Evolutionary conservation across 2,888 invertebrate genomes (phyloP).

Genomic region (Drepanosiphum platanoidis): DNA sequence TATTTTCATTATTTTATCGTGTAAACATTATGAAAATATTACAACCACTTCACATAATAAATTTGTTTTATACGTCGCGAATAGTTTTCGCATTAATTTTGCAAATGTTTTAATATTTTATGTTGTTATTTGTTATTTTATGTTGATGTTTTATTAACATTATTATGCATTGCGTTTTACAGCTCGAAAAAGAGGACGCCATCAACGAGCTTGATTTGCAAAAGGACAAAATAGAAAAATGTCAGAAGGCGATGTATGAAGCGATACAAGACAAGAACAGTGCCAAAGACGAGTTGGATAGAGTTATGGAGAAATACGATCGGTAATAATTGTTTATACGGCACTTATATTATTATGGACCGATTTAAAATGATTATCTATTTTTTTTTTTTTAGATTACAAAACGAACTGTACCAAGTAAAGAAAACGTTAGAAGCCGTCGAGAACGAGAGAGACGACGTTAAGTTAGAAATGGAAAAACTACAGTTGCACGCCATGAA

Average conservation of each 20-base stretch:
- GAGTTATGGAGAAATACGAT: constrained; percentile 91
- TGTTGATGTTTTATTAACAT: constrained; percentile 17
- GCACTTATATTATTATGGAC: no score
- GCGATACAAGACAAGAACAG: constrained; percentile 87
- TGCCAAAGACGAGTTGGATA: constrained; percentile 90
- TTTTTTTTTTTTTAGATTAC: constrained; percentile 73
- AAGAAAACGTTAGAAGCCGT: constrained; percentile 88
- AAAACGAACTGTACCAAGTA: constrained; percentile 87
- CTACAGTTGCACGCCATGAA: constrained; percentile 82
- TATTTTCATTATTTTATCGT: no score
- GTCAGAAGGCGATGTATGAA: constrained; percentile 83
- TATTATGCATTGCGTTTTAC: constrained; percentile 66
- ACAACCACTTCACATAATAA: no score
- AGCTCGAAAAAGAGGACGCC: constrained; percentile 89
- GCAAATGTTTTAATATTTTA: no score
- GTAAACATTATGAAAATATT: no score
- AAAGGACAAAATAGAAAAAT: constrained; percentile 90
- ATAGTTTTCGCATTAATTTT: no score
- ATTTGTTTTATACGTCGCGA: no score
- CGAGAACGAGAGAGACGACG: constrained; percentile 86
- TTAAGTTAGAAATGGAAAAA: constrained; percentile 87
- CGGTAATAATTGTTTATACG: constrained; percentile 70
- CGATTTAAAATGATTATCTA: constrained; percentile 65
- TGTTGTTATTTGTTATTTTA: background rate
- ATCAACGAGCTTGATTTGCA: constrained; percentile 85